Percentiles rank a stretch among this genome's conserved stretches.
Conservation (phyloP, 2,888 invertebrate genomes). For the Epicampocera succincta region DNA sequence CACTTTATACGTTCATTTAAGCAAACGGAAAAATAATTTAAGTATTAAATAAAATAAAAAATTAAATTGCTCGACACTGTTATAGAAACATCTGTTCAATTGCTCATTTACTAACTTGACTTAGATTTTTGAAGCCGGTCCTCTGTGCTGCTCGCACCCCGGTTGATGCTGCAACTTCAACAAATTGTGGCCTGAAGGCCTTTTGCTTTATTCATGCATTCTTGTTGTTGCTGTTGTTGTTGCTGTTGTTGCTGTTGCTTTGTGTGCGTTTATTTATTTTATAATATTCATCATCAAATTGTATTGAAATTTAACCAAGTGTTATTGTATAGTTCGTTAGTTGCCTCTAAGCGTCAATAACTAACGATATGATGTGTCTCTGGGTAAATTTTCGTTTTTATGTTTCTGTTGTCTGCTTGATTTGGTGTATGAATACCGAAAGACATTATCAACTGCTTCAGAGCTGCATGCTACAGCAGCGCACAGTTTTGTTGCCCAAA, state of each 20-base stretch:
- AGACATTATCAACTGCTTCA: constrained; percentile 20
- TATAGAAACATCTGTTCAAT: constrained; percentile 53
- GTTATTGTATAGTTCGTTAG: constrained; percentile 52
- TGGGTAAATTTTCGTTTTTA: constrained; percentile 19
- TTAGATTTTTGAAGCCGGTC: constrained; percentile 11
- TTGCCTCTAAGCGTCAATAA: constrained; percentile 54
- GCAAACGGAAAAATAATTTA: not conserved
- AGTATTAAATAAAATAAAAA: too few species aligned
- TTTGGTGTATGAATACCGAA: not conserved
- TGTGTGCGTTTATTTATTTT: constrained; percentile 46
- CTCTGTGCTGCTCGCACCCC: not conserved
- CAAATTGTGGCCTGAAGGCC: constrained; percentile 52
- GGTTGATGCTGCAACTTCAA: constrained; percentile 3
- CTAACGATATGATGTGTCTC: constrained; percentile 50
- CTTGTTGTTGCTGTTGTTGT: constrained; percentile 13
- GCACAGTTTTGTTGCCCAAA: constrained; percentile 23
- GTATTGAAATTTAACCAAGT: constrained; percentile 60
- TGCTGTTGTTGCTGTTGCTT: too few species aligned
- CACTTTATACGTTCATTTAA: not conserved
- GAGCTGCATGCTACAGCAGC: constrained; percentile 2
- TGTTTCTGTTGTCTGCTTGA: constrained; percentile 8
- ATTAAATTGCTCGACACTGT: not conserved
- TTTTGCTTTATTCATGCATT: constrained; percentile 26
- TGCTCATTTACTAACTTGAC: constrained; percentile 49
- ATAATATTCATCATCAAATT: constrained; percentile 60